phyloP scores from a whole-genome alignment of 2,888 invertebrate species.

The Baccha elongata region DNA sequence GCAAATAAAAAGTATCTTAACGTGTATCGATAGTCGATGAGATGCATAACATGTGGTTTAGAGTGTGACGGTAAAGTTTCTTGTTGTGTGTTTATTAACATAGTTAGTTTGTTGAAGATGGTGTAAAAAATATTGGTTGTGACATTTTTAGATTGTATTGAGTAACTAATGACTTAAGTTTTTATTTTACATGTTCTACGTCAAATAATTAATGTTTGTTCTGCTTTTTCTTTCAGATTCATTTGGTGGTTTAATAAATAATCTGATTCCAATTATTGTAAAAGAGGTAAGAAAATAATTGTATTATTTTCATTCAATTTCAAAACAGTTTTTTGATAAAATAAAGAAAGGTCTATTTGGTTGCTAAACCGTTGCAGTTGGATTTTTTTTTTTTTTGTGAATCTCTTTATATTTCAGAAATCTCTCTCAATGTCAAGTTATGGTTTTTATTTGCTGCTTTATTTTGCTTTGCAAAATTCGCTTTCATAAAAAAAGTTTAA shows the following conservation, averaged over 20 bases:
- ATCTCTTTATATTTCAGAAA: too few relatives aligned
- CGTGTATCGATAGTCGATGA: constrained; percentile 29
- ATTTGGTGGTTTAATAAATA: constrained; percentile 12
- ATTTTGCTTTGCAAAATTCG: too few relatives aligned
- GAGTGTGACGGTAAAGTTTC: constrained; percentile 8
- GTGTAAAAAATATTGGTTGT: constrained; percentile 8
- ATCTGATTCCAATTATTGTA: constrained; percentile 27
- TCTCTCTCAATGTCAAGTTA: too few relatives aligned
- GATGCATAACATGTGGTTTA: constrained; percentile 14
- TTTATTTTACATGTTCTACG: neutral
- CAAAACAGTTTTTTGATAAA: too few relatives aligned
- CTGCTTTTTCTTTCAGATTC: constrained; percentile 29
- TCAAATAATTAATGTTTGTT: constrained; percentile 20
- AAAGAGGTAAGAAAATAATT: constrained; percentile 18
- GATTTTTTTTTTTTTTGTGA: too few relatives aligned
- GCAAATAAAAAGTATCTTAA: constrained; percentile 58
- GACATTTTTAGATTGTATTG: constrained; percentile 16
- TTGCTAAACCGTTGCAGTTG: too few relatives aligned
- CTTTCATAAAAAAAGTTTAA: too few relatives aligned
- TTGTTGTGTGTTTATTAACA: too few relatives aligned
- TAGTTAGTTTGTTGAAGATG: neutral
- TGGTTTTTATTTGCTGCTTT: too few relatives aligned
- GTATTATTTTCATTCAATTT: too few relatives aligned
- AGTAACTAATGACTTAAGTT: constrained; percentile 8
- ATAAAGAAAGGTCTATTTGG: too few relatives aligned